phyloP scores from a whole-genome alignment of 1,140 invertebrate species.

The Danaus plexippus region DNA sequence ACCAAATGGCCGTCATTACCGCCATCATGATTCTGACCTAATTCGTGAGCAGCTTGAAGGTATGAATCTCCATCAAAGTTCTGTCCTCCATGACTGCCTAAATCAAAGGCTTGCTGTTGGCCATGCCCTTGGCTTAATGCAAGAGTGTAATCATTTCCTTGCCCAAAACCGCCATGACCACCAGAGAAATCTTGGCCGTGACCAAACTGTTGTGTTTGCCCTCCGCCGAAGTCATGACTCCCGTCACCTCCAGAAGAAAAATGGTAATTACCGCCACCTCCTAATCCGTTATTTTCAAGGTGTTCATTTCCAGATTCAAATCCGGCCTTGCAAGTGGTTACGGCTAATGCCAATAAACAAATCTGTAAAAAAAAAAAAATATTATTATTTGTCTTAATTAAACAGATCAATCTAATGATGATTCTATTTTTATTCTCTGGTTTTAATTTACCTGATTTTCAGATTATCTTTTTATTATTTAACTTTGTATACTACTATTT shows the following conservation, averaged over 20 bases:
- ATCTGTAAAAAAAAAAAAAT: slow-evolving; percentile 47
- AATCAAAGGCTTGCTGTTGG: slow-evolving; percentile 16
- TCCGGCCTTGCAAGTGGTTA: slow-evolving; percentile 53
- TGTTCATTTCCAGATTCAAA: slow-evolving; percentile 36
- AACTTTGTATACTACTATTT: background rate
- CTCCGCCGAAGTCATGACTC: slow-evolving; percentile 21
- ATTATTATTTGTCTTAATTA: slow-evolving; percentile 2
- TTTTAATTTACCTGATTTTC: slow-evolving; percentile 1
- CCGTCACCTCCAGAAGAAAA: slow-evolving; percentile 20
- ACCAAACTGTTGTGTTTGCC: slow-evolving; percentile 18
- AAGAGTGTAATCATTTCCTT: slow-evolving; percentile 16
- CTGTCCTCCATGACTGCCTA: slow-evolving; percentile 29
- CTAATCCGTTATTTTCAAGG: slow-evolving; percentile 16
- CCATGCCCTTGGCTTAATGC: slow-evolving; percentile 21
- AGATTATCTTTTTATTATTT: too few species aligned
- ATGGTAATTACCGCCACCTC: slow-evolving; percentile 25
- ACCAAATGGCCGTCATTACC: slow-evolving; percentile 23
- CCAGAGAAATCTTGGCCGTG: slow-evolving; percentile 19
- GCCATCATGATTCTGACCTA: slow-evolving; percentile 29
- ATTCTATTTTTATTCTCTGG: slow-evolving; percentile 1
- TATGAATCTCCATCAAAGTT: slow-evolving; percentile 51
- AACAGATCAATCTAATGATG: slow-evolving; percentile 7
- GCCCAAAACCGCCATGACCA: background rate
- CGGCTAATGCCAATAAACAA: slow-evolving; percentile 54
- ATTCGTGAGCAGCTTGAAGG: slow-evolving; percentile 53